A percentile compares a stretch with the other conserved stretches of the same genome.
Conservation (phyloP, 1,140 invertebrate genomes). For the Callitettix versicolor region DNA sequence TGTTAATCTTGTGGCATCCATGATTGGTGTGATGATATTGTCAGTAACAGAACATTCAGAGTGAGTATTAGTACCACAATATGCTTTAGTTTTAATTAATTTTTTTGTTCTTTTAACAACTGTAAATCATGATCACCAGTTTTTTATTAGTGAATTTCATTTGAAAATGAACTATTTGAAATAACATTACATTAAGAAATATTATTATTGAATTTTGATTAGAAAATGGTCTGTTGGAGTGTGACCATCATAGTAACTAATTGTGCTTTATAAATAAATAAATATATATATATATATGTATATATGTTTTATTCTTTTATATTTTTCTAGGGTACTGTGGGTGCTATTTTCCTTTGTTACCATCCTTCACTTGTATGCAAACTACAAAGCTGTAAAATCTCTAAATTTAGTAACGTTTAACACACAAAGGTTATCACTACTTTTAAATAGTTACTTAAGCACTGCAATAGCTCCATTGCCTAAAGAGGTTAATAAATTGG, state of each 20-base stretch:
- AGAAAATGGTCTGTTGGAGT: no score
- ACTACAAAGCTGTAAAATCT: constrained; percentile 72
- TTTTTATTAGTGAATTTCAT: no score
- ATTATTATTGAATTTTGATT: no score
- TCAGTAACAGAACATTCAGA: constrained; percentile 30
- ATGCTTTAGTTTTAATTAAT: neutral
- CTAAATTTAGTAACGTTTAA: constrained; percentile 52
- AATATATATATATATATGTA: no score
- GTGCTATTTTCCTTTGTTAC: constrained; percentile 61
- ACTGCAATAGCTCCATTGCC: constrained; percentile 38
- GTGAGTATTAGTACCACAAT: neutral
- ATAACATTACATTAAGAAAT: neutral
- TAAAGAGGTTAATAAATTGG: constrained; percentile 40
- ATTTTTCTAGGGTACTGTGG: constrained; percentile 51
- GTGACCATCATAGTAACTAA: no score
- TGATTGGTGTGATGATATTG: constrained; percentile 65
- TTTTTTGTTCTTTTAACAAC: neutral
- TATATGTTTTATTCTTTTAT: no score
- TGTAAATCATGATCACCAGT: neutral
- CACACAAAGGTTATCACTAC: constrained; percentile 54
- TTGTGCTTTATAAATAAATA: no score
- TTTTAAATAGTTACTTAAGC: constrained; percentile 49
- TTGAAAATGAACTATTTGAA: no score
- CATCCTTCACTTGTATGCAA: constrained; percentile 70
- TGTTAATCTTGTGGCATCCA: constrained; percentile 78